Evolutionary conservation across 2,888 invertebrate genomes (phyloP).

Genomic region (Chrysolina americana): DNA sequence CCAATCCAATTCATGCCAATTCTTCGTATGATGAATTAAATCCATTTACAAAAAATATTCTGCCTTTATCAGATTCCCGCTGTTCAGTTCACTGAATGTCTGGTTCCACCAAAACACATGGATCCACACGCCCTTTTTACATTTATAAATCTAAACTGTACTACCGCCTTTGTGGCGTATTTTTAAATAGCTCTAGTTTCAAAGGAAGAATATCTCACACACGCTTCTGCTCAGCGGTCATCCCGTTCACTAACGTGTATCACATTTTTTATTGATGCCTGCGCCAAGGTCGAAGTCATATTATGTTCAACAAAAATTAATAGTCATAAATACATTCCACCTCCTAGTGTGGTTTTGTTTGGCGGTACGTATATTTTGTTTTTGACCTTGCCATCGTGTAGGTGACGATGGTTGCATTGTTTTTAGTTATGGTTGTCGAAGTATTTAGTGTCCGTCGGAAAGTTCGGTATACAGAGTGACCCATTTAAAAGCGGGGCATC

Average conservation of each 20-base stretch:
- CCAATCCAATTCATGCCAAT: too few relatives aligned
- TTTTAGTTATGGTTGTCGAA: background rate
- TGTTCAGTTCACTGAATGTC: background rate
- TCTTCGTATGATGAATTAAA: background rate
- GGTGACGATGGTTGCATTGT: background rate
- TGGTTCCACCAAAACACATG: background rate
- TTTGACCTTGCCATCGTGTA: slow-evolving; percentile 11
- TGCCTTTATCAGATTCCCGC: too few relatives aligned
- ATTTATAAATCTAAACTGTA: background rate
- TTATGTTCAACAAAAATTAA: slow-evolving; percentile 12
- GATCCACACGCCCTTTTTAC: background rate
- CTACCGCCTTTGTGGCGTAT: background rate
- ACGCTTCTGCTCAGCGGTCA: slow-evolving; percentile 1
- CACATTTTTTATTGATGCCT: slow-evolving; percentile 11
- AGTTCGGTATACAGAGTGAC: too few relatives aligned
- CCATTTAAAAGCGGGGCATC: too few relatives aligned
- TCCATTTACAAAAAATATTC: background rate
- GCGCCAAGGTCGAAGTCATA: slow-evolving; percentile 10
- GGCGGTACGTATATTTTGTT: background rate
- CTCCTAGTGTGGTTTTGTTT: background rate
- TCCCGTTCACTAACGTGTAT: slow-evolving; percentile 1
- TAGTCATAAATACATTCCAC: slow-evolving; percentile 4
- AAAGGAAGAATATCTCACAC: background rate
- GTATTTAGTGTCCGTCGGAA: background rate
- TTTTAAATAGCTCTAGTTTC: background rate